Conservation (phyloP, 2,797 vertebrate genomes). For the Hemitrygon akajei region DNA sequence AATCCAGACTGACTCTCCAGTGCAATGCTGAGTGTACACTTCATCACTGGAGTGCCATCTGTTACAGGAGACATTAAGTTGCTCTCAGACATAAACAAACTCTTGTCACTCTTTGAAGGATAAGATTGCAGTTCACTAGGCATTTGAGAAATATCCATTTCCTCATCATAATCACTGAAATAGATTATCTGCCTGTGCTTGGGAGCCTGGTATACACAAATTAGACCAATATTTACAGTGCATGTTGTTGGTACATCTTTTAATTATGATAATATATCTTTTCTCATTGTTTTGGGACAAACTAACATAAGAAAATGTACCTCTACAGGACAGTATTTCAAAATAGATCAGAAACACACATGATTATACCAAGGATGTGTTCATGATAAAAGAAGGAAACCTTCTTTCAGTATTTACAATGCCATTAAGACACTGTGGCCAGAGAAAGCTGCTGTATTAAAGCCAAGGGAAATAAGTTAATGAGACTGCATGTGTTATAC, state of each 20-base stretch:
- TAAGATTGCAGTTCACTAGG: neutral
- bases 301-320: neutral
- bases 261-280: neutral
- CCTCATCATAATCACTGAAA: neutral
- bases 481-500: neutral
- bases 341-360: neutral
- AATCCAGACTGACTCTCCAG: neutral
- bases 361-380: neutral
- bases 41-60: neutral
- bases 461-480: slow-evolving; percentile 17
- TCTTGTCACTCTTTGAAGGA: neutral
- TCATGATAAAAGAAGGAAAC: neutral
- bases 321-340: too few species aligned
- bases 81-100: neutral
- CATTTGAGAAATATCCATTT: neutral
- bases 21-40: neutral
- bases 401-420: neutral
- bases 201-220: neutral
- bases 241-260: too few species aligned
- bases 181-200: neutral
- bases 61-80: neutral
- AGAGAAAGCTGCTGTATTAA: neutral
- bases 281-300: neutral
- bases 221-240: neutral
- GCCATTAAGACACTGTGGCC: neutral